A percentile compares a stretch with the other conserved stretches of the same genome.
These are phyloP conservation scores for Aphaenogaster floridana DNA, from an alignment of 1,140 invertebrate genomes.

Conservation along the genomic window DNA sequence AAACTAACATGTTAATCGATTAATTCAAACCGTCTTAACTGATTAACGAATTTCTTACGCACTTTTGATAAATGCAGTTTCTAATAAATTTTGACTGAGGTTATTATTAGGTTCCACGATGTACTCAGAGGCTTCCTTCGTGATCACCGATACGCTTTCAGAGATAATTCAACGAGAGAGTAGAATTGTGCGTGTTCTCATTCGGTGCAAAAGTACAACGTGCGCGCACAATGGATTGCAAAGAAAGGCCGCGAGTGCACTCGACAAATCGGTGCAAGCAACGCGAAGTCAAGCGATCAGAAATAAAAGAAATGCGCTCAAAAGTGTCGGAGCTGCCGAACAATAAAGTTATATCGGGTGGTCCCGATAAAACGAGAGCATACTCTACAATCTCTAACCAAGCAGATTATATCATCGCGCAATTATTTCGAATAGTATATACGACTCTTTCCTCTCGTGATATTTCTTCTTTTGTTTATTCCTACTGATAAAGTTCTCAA, in stretches of 20 bases:
- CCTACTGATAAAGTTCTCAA: background rate
- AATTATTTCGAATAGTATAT: constrained; percentile 4
- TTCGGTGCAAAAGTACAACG: constrained; percentile 2
- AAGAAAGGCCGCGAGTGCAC: constrained; percentile 33
- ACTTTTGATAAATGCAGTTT: background rate
- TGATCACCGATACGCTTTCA: constrained; percentile 21
- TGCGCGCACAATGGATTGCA: constrained; percentile 35
- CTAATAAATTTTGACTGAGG: background rate
- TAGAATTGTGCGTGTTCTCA: background rate
- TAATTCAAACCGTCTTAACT: background rate
- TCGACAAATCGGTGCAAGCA: constrained; percentile 45
- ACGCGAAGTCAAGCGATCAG: constrained; percentile 38
- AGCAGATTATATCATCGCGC: background rate
- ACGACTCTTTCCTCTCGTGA: background rate
- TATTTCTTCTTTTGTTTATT: background rate
- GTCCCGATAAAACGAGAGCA: background rate
- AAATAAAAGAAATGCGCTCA: constrained; percentile 52
- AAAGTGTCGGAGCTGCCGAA: constrained; percentile 37
- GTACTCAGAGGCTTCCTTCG: background rate
- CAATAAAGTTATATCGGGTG: background rate
- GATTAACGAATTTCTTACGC: background rate
- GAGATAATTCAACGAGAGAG: constrained; percentile 10
- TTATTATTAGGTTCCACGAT: background rate
- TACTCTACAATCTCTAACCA: constrained; percentile 25
- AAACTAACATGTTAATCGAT: too few relatives aligned